These are phyloP conservation scores for Saguinus midas DNA, from an alignment of 2,113 vertebrate species.

Conservation along the genomic window DNA sequence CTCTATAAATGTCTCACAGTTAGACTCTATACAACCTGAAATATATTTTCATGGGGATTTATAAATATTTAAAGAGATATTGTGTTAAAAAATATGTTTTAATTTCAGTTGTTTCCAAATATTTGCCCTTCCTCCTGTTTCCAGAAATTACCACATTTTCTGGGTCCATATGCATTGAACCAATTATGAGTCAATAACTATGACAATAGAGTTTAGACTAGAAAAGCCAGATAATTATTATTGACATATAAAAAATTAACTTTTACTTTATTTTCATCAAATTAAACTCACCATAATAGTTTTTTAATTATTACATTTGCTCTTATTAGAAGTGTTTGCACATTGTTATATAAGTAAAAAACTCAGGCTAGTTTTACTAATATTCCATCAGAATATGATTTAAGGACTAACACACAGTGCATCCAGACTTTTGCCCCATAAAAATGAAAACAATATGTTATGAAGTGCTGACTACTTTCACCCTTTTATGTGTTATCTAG, in stretches of 20 bases:
- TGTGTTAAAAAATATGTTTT: slow-evolving; percentile 15
- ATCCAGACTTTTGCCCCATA: not conserved
- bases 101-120: not conserved
- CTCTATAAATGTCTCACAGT: not conserved
- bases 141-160: not conserved
- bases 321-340: not conserved
- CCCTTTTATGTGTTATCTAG: not conserved
- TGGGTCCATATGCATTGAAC: not conserved
- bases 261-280: slow-evolving; percentile 40
- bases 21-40: not conserved
- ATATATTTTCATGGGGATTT: slow-evolving; percentile 26
- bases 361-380: not conserved
- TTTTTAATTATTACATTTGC: not conserved
- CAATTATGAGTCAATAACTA: not conserved
- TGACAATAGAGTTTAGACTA: not conserved
- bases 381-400: not conserved
- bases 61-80: not conserved
- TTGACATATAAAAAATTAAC: not conserved
- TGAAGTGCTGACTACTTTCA: not conserved
- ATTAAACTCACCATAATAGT: not conserved
- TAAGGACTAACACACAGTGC: not conserved
- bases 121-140: not conserved
- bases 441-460: not conserved
- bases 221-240: not conserved
- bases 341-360: slow-evolving; percentile 15